Percentiles rank a stretch among this genome's conserved stretches.
Evolutionary conservation across 1,140 invertebrate species (phyloP).

Genomic region (Dysdera silvatica): DNA sequence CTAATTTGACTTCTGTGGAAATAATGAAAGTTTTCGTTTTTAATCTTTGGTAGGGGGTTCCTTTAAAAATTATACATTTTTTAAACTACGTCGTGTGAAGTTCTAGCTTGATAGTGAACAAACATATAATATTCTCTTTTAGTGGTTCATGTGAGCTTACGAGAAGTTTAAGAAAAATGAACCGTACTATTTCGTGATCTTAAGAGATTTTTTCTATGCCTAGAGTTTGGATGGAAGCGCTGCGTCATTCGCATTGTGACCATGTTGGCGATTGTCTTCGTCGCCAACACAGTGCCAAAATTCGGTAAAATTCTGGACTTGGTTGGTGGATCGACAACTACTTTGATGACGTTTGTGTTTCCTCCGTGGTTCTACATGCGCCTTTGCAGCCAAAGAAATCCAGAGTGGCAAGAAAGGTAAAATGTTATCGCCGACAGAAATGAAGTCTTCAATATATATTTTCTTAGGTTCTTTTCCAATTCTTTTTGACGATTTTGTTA

Average conservation of each 20-base stretch:
- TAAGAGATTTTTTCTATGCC: too few relatives aligned
- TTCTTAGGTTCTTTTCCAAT: too few relatives aligned
- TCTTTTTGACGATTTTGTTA: too few relatives aligned
- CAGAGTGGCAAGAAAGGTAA: conserved; percentile 36
- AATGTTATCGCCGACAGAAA: too few relatives aligned
- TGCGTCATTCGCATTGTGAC: conserved; percentile 62
- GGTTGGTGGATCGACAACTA: conserved; percentile 76
- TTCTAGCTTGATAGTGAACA: conserved; percentile 53
- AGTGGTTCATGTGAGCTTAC: conserved; percentile 57
- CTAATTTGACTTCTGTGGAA: too few relatives aligned
- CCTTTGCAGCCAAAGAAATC: conserved; percentile 39
- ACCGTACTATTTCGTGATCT: conserved; percentile 55
- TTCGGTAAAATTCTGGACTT: conserved; percentile 85
- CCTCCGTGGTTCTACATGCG: conserved; percentile 73
- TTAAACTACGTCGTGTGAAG: conserved; percentile 45
- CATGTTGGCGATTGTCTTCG: conserved; percentile 60
- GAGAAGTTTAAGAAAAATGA: conserved; percentile 60
- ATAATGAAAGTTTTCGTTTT: too few relatives aligned
- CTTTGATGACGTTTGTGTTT: conserved; percentile 73
- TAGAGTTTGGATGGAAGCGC: conserved; percentile 72
- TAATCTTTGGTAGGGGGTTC: too few relatives aligned
- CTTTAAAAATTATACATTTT: too few relatives aligned
- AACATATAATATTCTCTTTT: conserved; percentile 56
- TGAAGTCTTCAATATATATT: too few relatives aligned
- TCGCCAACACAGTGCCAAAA: conserved; percentile 71